Conservation (phyloP, 2,888 invertebrate species). For the Cataglyphis albicans region DNA sequence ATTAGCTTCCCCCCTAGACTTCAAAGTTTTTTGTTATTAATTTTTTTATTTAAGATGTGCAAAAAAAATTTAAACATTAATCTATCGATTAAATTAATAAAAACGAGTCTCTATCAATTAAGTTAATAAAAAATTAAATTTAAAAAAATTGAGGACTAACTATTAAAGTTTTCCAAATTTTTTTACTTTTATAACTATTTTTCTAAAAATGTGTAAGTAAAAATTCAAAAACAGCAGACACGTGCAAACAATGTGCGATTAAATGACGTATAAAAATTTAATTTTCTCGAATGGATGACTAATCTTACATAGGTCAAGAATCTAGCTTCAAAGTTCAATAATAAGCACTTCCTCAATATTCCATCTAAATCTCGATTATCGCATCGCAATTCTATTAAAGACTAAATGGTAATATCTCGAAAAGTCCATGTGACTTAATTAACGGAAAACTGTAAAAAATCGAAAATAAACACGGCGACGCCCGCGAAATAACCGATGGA, state of each 20-base stretch:
- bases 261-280: not conserved
- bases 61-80: not conserved
- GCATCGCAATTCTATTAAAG: not conserved
- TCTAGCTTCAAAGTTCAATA: not conserved
- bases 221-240: not conserved
- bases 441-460: not conserved
- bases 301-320: not conserved
- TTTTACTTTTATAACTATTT: not conserved
- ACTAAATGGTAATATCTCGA: not conserved
- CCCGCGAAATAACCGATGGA: conserved; percentile 20
- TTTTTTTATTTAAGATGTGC: not conserved
- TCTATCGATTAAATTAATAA: not conserved
- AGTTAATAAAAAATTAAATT: conserved; percentile 1
- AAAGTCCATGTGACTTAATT: not conserved
- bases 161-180: not conserved
- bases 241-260: not conserved
- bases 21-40: not conserved
- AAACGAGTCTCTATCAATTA: not conserved
- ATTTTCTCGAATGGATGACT: not conserved
- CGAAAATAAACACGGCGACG: conserved; percentile 1
- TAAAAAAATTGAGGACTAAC: not conserved
- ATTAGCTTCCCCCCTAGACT: not conserved
- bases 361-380: not conserved
- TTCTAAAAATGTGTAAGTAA: not conserved
- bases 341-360: not conserved